A percentile compares a stretch with the other conserved stretches of the same genome.
Conservation (phyloP, 2,888 invertebrate genomes). For the Julus scanicus region DNA sequence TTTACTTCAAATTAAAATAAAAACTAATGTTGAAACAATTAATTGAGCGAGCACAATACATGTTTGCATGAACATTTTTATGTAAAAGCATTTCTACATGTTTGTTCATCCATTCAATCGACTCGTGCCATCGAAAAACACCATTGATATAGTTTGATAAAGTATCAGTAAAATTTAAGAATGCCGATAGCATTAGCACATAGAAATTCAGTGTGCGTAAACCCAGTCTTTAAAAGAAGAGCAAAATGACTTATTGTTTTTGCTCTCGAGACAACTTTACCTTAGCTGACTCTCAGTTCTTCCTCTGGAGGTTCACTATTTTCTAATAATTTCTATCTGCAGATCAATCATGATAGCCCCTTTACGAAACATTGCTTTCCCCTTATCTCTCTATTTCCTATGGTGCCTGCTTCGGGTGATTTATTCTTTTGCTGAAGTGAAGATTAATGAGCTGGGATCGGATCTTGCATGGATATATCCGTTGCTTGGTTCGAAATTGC, state of each 20-base stretch:
- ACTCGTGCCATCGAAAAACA: background rate
- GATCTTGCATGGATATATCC: conserved; percentile 40
- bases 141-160: background rate
- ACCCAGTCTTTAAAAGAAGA: background rate
- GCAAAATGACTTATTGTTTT: conserved; percentile 24
- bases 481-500: background rate
- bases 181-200: background rate
- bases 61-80: too few species aligned
- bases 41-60: too few species aligned
- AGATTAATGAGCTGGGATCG: conserved; percentile 29
- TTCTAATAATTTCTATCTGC: conserved; percentile 43
- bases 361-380: conserved; percentile 36
- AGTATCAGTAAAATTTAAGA: background rate
- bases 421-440: conserved; percentile 40
- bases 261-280: conserved; percentile 6
- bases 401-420: conserved; percentile 27
- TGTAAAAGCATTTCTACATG: too few species aligned
- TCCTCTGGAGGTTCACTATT: conserved; percentile 43
- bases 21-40: too few species aligned
- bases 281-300: conserved; percentile 9
- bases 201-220: background rate
- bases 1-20: too few species aligned
- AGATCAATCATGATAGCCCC: conserved; percentile 45
- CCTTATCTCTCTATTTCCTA: conserved; percentile 39
- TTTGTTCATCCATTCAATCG: too few species aligned